These are phyloP conservation scores for Rhizomys pruinosus DNA, from an alignment of 2,113 vertebrate species.

Conservation along the genomic window DNA sequence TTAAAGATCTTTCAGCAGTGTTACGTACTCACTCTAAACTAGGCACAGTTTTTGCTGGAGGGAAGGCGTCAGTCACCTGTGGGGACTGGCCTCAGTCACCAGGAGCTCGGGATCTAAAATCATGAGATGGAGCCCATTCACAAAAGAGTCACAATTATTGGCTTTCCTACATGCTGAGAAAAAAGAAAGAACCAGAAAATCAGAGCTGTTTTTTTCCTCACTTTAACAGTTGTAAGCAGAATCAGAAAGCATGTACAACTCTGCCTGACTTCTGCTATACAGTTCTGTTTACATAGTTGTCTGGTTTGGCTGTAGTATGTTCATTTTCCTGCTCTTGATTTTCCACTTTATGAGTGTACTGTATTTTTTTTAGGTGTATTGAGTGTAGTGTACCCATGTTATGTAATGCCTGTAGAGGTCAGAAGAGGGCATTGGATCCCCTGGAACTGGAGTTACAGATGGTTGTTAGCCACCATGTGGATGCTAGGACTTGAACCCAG, in stretches of 20 bases:
- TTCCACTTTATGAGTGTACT: not conserved
- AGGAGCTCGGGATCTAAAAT: not conserved
- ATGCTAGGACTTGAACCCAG: no score
- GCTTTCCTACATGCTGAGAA: constrained; percentile 17
- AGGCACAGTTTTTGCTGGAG: not conserved
- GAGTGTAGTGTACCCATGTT: no score
- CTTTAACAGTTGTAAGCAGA: not conserved
- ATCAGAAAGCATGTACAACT: not conserved
- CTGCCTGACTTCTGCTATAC: not conserved
- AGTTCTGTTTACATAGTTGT: not conserved
- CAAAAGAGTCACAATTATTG: constrained; percentile 9
- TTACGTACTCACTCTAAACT: not conserved
- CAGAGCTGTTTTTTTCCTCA: not conserved
- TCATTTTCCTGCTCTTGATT: not conserved
- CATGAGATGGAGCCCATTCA: not conserved
- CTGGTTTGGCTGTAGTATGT: not conserved
- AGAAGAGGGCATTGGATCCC: no score
- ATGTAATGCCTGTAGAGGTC: no score
- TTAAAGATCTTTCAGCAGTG: constrained; percentile 28
- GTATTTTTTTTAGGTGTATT: no score
- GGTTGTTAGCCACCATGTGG: no score
- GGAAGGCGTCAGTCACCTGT: not conserved
- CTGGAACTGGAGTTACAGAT: no score
- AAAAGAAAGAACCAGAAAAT: not conserved
- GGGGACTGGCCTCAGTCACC: not conserved